These are phyloP conservation scores for Salvelinus alpinus DNA, from an alignment of 2,113 vertebrate species.

Conservation along the genomic window DNA sequence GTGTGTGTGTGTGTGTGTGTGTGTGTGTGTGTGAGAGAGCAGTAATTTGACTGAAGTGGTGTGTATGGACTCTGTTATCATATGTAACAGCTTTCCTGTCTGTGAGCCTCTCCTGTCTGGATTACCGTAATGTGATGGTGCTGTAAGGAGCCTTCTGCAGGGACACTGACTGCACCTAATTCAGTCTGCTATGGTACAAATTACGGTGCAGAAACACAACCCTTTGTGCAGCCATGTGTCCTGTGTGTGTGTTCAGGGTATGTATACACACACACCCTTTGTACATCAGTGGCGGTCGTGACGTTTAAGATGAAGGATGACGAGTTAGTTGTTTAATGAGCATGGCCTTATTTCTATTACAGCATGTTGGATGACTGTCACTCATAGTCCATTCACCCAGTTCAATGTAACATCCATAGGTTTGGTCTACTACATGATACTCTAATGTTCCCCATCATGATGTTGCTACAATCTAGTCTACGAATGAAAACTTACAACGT, in stretches of 20 bases:
- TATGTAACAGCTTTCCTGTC: constrained; percentile 4
- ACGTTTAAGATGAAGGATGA: too few relatives aligned
- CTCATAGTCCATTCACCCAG: too few relatives aligned
- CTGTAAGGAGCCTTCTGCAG: not conserved
- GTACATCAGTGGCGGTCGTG: too few relatives aligned
- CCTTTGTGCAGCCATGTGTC: not conserved
- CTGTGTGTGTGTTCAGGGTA: not conserved
- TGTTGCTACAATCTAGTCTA: too few relatives aligned
- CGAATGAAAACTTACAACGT: too few relatives aligned
- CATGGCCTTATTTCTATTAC: too few relatives aligned
- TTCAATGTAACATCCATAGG: too few relatives aligned
- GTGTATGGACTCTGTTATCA: not conserved
- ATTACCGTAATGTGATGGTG: constrained; percentile 4
- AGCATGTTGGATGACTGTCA: too few relatives aligned
- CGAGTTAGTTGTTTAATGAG: not conserved
- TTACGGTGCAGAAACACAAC: not conserved
- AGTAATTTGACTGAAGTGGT: too few relatives aligned
- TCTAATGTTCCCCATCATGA: too few relatives aligned
- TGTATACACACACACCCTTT: too few relatives aligned
- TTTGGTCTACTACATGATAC: too few relatives aligned
- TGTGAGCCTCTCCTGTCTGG: constrained; percentile 5
- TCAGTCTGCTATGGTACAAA: not conserved
- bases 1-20: not conserved
- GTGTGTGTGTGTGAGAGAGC: not conserved
- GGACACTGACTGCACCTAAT: not conserved